Base-by-base conservation (phyloP, 2,888 invertebrate genomes). In the Platerodrilus igneus region DNA sequence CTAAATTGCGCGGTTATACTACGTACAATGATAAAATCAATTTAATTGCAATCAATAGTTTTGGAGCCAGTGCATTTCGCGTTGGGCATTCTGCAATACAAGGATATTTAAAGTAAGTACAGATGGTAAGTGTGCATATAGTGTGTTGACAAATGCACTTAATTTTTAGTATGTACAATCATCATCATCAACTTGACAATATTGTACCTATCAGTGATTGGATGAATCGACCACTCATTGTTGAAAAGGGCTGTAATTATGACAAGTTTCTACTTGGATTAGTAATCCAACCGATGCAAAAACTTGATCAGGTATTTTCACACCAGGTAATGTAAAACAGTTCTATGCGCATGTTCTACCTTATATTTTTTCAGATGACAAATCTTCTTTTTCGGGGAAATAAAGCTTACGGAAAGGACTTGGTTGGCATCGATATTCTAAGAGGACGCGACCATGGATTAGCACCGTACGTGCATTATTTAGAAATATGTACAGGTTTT, bases 401-500 rank as follows among this genome's bases (percentile, higher is more conserved):
- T 7, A 19, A 19, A 19, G 5, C 19, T 7, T 19, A 6, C 7
- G 5, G 5, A 19, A 13, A 20, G 8, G 86, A 86, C 62, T 63
- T 86, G 51, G 78, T 81, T 0, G 74, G 83, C 1, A 68, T 85
- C 32, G 85, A 86, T 60, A 75, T 85, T 34, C 83, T 84, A 58
- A 71, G 85, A 14, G 83, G 82, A 0, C 70, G 85, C 3, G 86
- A 86, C 66, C 79, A 81, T 52, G 85, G 83, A 0, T 51, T 84
- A 5, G 75, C 78, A 1, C 67, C 76, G 1, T 86, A 84, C 62
- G 81, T 81, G 51, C 75, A 80, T 28, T 87, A 84, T 63, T 66
- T 87, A 8, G 73, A 77, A 47, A 73, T 82, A 5, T 77, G 81
- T 55, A 84, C 84, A 0, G 66, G 82, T 20, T 66, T 71, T 4